Evolutionary conservation across 1,140 invertebrate genomes (phyloP), one percentile per base, ranked within the genome.

Genomic region (Drosophila seguyi): DNA sequence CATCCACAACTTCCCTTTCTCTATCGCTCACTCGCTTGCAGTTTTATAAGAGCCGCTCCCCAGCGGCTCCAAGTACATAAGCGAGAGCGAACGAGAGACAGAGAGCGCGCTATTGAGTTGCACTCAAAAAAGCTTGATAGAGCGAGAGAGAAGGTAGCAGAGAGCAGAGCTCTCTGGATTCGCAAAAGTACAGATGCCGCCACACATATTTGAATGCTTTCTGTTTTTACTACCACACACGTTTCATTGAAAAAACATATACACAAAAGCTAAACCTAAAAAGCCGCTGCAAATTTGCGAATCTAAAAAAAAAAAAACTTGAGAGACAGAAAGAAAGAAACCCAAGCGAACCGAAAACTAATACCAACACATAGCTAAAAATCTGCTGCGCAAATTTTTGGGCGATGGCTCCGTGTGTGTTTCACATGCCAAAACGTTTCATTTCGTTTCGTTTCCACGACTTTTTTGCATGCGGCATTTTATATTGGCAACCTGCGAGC

Each of bases 321-420:
- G 36, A 56, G 45, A 58, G 52, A 58, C 44, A 10, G 60, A 58
- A 53, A 59, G 42, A 48, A 85, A 85, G 73, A 79, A 79, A 65
- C 78, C 58, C 55, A 80, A 73, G 61, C 77, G 36, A 75, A 58
- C 69, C 34, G 65, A 50, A 68, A 50, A 65, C 36, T 57, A 50
- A 58, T 48, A 67, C 57, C 72, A 45, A 72, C 38, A 62, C 44
- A 77, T 53, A 63, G 81, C 71, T 90, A 78, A 73, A 86, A 88
- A 88, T 83, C 85, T 88, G 85, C 81, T 88, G 85, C 85, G 85
- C 85, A 88, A 88, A 88, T 90, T 90, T 87, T 88, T 85, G 85
- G 85, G 84, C 84, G 85, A 88, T 88, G 85, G 74, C 73, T 53
- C 53, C 34, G 50, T 71, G 56, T 78, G 58, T 50, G 77, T 85